These are phyloP conservation scores for Hylaea fasciaria DNA, from an alignment of 2,888 invertebrate species.

Conservation along the genomic window DNA sequence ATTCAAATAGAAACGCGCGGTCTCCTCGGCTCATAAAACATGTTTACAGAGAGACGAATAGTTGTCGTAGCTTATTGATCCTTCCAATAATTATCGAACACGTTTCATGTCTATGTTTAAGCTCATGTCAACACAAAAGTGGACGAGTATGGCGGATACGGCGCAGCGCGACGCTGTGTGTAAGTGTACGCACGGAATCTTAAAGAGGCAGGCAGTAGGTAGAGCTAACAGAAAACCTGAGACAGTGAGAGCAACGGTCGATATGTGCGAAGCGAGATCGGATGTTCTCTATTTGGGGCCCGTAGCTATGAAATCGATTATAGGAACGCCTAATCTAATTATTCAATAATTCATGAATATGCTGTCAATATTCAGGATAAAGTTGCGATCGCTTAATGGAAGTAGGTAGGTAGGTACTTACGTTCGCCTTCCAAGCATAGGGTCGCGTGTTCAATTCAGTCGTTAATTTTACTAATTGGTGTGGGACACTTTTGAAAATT, in stretches of 20 bases:
- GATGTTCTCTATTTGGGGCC: slow-evolving; percentile 44
- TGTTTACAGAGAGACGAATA: slow-evolving; percentile 79
- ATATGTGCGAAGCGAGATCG: slow-evolving; percentile 44
- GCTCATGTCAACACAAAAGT: slow-evolving; percentile 78
- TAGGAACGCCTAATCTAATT: too few relatives aligned
- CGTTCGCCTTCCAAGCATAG: too few relatives aligned
- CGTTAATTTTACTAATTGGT: too few relatives aligned
- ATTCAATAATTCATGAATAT: too few relatives aligned
- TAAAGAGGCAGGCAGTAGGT: slow-evolving; percentile 80
- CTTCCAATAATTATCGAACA: slow-evolving; percentile 85
- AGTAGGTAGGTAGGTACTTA: too few relatives aligned
- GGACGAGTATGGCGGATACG: slow-evolving; percentile 74
- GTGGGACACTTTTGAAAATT: too few relatives aligned
- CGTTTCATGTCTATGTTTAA: slow-evolving; percentile 82
- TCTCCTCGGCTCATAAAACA: slow-evolving; percentile 75
- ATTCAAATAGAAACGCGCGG: slow-evolving; percentile 81
- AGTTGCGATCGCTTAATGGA: too few relatives aligned
- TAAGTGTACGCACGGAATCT: slow-evolving; percentile 78
- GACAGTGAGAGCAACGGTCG: slow-evolving; percentile 63
- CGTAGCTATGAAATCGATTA: slow-evolving; percentile 36
- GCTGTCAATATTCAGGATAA: too few relatives aligned
- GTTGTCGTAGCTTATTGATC: slow-evolving; percentile 81
- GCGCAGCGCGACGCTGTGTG: slow-evolving; percentile 69
- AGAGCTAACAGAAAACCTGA: slow-evolving; percentile 77
- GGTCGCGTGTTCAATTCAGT: too few relatives aligned